Conservation (phyloP, 2,888 invertebrate genomes). For the Cheilosia scutellata region DNA sequence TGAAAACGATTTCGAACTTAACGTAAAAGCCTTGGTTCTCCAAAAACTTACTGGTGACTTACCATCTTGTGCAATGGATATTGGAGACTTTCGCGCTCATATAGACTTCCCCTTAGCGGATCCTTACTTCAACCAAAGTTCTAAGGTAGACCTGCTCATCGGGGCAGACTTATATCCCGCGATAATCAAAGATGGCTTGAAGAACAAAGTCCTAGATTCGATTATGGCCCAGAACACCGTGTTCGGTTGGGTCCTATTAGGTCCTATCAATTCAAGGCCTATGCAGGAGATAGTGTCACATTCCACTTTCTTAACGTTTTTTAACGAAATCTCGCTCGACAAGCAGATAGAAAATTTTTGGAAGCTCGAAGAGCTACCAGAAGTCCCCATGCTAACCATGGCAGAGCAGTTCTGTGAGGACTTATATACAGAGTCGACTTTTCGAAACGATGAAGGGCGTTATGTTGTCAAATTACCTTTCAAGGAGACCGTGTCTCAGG, state of each 20-base stretch:
- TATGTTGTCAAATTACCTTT: conserved; percentile 10
- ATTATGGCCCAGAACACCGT: conserved; percentile 5
- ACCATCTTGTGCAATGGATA: background rate
- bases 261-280: background rate
- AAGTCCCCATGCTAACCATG: background rate
- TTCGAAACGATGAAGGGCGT: background rate
- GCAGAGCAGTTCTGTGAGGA: conserved; percentile 8
- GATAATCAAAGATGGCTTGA: background rate
- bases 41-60: background rate
- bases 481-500: background rate
- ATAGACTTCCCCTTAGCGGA: background rate
- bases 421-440: background rate
- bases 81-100: background rate
- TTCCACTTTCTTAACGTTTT: background rate
- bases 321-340: background rate
- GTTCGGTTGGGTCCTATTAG: background rate
- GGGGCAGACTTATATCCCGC: conserved; percentile 1
- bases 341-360: conserved; percentile 3
- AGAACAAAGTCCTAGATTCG: background rate
- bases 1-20: background rate
- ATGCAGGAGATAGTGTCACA: background rate
- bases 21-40: conserved; percentile 9
- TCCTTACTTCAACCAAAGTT: background rate
- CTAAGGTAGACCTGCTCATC: background rate
- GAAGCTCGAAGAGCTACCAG: conserved; percentile 9